These are phyloP conservation scores for Tichodroma muraria DNA, from an alignment of 2,113 vertebrate species.

Conservation along the genomic window DNA sequence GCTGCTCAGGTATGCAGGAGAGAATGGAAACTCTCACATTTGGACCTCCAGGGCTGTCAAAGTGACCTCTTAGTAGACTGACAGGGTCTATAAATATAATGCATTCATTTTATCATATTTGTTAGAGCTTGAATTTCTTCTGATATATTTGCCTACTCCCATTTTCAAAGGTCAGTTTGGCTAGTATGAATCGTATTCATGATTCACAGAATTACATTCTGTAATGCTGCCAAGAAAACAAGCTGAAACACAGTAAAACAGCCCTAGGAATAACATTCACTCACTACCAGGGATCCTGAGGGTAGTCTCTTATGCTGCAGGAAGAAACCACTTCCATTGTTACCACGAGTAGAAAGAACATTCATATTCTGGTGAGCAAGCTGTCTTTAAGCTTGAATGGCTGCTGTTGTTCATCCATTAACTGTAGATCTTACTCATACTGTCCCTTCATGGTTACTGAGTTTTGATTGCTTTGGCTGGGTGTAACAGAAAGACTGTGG, in stretches of 20 bases:
- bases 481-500: constrained; percentile 11
- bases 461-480: constrained; percentile 43
- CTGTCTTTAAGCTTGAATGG: neutral
- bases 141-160: constrained; percentile 21
- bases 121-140: constrained; percentile 9
- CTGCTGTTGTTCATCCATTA: constrained; percentile 3
- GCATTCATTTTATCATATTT: constrained; percentile 34
- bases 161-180: constrained; percentile 56
- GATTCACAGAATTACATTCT: neutral
- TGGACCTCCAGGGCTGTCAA: neutral
- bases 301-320: neutral
- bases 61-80: constrained; percentile 2
- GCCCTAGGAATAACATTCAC: neutral
- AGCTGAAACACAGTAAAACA: neutral
- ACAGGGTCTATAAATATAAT: neutral
- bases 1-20: neutral
- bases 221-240: neutral
- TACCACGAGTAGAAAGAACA: neutral
- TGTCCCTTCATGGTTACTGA: constrained; percentile 44
- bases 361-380: neutral
- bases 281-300: neutral
- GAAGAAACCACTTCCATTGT: neutral
- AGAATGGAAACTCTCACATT: neutral
- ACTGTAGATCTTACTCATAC: constrained; percentile 14
- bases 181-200: constrained; percentile 36